These are phyloP conservation scores for Petrosia ficiformis DNA, from an alignment of 37 sponge, comb jelly and placozoan genomes.

Conservation along the genomic window DNA sequence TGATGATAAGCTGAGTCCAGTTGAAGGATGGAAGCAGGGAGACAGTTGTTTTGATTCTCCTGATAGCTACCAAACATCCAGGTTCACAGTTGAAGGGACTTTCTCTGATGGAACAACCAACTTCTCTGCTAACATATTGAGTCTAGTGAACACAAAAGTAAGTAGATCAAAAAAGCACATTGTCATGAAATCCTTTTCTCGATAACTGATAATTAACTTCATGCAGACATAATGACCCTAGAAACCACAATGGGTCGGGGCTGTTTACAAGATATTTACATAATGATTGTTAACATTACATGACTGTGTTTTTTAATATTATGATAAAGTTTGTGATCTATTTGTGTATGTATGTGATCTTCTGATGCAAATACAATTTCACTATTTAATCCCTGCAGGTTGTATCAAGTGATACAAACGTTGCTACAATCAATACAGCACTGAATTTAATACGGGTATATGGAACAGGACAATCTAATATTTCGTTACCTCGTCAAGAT, in stretches of 20 bases:
- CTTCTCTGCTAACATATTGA: conserved; percentile 29
- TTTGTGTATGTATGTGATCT: no score
- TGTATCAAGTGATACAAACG: background rate
- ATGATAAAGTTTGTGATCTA: no score
- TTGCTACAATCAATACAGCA: background rate
- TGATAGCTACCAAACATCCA: conserved; percentile 23
- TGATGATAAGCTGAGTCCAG: conserved; percentile 10
- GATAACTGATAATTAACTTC: no score
- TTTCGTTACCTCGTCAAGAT: background rate
- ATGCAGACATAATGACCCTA: no score
- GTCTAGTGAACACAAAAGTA: no score
- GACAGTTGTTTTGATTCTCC: background rate
- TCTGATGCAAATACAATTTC: no score
- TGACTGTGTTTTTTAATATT: no score
- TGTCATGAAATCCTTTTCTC: no score
- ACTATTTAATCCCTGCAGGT: conserved; percentile 7
- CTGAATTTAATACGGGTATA: background rate
- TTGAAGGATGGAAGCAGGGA: conserved; percentile 15
- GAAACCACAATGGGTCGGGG: conserved; percentile 11
- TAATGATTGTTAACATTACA: no score
- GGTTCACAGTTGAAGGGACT: conserved; percentile 9
- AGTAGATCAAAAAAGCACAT: no score
- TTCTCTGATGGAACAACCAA: conserved; percentile 11
- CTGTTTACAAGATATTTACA: background rate
- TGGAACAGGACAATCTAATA: background rate